Percentiles rank a stretch among this genome's conserved stretches.
Evolutionary conservation across 1,140 invertebrate genomes (phyloP).

Genomic region (Pissodes strobi): DNA sequence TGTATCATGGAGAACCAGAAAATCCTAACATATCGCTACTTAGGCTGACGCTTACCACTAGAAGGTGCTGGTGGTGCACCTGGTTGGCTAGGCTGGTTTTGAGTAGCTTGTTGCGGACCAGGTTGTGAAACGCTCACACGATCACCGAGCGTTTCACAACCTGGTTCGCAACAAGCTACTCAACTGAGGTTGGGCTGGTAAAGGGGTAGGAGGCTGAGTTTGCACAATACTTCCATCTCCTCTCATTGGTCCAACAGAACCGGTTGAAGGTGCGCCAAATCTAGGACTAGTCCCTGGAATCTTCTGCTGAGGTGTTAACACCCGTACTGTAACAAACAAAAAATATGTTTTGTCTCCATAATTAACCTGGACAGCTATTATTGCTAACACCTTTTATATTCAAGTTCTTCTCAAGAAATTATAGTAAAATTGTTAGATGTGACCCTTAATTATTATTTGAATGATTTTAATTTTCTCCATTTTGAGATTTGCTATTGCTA

Average conservation of each 20-base stretch:
- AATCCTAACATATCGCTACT: too few species aligned
- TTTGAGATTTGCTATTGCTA: too few species aligned
- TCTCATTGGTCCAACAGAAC: slow-evolving; percentile 58
- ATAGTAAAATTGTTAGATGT: too few species aligned
- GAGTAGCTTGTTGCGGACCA: slow-evolving; percentile 70
- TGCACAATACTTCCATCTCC: slow-evolving; percentile 68
- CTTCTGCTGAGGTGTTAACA: slow-evolving; percentile 65
- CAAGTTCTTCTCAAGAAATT: too few species aligned
- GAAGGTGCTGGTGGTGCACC: slow-evolving; percentile 53
- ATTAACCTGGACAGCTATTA: too few species aligned
- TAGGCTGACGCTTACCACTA: slow-evolving; percentile 52
- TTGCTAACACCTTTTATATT: too few species aligned
- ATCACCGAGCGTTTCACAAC: slow-evolving; percentile 69
- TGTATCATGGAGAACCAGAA: too few species aligned
- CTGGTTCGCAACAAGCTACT: slow-evolving; percentile 69
- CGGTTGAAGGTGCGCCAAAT: slow-evolving; percentile 55
- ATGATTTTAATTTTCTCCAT: too few species aligned
- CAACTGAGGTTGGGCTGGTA: slow-evolving; percentile 72
- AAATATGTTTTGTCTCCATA: neutral
- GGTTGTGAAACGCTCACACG: slow-evolving; percentile 70
- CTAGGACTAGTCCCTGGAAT: slow-evolving; percentile 47
- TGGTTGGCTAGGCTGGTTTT: slow-evolving; percentile 60
- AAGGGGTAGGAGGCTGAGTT: slow-evolving; percentile 69
- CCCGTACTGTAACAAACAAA: slow-evolving; percentile 51
- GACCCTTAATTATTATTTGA: too few species aligned